Base-by-base conservation (phyloP, 2,888 invertebrate genomes). In the Trissoscelio sp. region DNA sequence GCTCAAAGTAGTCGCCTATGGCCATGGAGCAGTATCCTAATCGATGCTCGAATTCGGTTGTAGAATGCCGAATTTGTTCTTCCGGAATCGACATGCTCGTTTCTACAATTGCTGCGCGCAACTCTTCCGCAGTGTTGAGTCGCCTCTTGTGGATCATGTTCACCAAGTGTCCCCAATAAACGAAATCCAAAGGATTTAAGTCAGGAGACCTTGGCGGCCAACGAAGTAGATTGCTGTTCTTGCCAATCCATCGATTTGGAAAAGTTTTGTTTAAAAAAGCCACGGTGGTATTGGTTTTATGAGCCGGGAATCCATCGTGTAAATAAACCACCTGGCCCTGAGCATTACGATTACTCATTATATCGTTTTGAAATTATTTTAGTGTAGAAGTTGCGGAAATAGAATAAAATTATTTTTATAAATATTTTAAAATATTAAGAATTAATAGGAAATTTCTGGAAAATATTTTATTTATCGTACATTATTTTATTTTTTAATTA, bases 181-280 rank as follows among this genome's bases (percentile, higher is more conserved):
- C 48, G 9, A 11, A 66, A 37, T 66, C 66, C 51, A 66, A 12
- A 18, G 48, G 51, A 51, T 34, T 66, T 16, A 66, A 51, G 14
- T 51, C 51, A 4, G 66, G 48, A 1, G 62, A 62, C 1, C 62
- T 12, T 31, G 62, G 44, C 4, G 62, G 48, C 62, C 62, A 62
- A 5, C 46, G 46, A 31, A 46, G 9, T n/a, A n/a, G 14, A 2
- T 9, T n/a, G n/a, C 62, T 62, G 24, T 62, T 62, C 3, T 24
- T 62, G 3, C 46, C 62, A 48, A 62, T 62, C 62, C 62, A 62
- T n/a, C 46, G 7, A 9, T n/a, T 7, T n/a, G 62, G 46, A 22
- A 62, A 46, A 3, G 44, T 44, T 44, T 42, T n/a, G 11, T 39
- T 46, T 20, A 46, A 20, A 20, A 20, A 37, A 6, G 6, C 14